Evolutionary conservation across 2,888 invertebrate species (phyloP), one percentile per base, ranked within the genome.

Genomic region (Tenthredo livida): DNA sequence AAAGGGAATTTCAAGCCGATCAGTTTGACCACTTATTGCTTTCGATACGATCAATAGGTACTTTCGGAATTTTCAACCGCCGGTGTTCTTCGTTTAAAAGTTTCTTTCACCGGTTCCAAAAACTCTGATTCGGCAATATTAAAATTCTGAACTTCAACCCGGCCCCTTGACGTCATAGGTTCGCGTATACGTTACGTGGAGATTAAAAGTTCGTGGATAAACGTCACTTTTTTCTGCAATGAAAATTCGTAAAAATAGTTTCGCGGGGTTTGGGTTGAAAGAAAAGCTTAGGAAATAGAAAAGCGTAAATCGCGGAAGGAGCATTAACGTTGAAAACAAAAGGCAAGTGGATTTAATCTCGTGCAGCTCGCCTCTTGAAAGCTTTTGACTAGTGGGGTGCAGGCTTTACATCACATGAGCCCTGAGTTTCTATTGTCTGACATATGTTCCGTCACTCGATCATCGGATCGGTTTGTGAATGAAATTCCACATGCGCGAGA

Each of bases 391-490:
- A 33, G 29, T 50, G 33, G 3, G 33, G 3, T n/a, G 50, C 17
- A 54, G 54, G 25, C 29, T 54, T 33, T 10, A 54, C 77, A 7
- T 17, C 50, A 9, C 29, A 29, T 17, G 29, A 77, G 9, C 4
- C 54, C 50, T 33, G 25, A n/a, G n/a, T n/a, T 54, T 54, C 47
- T 77, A 77, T 77, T 77, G 50, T 77, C 77, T 29, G 17, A 50
- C 47, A 21, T 73, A 73, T 43, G 54, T 17, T 77, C 33, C 50
- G 9, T 29, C 50, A n/a, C 25, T 77, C 33, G 25, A 77, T 77
- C 50, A n/a, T 54, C 47, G 75, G 7, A 54, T 54, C 47, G 29
- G 47, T 6, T 54, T 33, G 21, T 54, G 54, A 77, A 50, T 77
- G 77, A 77, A 77, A 77, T 54, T 50, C 54, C 29, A 54, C 47